Base-by-base conservation (phyloP, 2,888 invertebrate genomes). In the Mermis nigrescens region DNA sequence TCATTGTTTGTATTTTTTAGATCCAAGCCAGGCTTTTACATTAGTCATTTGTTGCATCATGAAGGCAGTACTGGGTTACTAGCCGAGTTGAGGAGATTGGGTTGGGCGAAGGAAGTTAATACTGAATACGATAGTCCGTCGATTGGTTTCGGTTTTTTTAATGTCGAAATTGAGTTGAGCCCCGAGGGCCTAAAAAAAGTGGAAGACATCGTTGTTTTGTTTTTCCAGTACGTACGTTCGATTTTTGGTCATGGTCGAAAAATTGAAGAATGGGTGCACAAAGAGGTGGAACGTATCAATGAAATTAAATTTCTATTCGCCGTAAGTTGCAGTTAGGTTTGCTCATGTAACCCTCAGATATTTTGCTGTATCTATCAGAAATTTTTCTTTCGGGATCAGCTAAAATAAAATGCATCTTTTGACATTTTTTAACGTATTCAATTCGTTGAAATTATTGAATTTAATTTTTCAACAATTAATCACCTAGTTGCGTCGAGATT, bases 21-120 rank as follows among this genome's bases (percentile, higher is more conserved):
- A 54, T 45, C 48, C n/a, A 55, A 57, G 53, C 57, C 54, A 7
- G 55, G n/a, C 24, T n/a, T 54, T 52, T 57, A 92, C 71, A 75
- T 94, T 60, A 83, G 86, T 2, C 88, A 94, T 75, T 77, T 94
- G 64, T 79, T 95, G 66, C 92, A 92, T 0, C 94, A 95, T 72
- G 94, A 95, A 75, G 91, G 92, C 0, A 82, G 86, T 2, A 92
- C 92, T 1, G 91, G 92, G 68, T 77, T 95, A 61, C 77, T 92
- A 61, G 85, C 91, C 0, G 83, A 83, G 53, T 77, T 95, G 48
- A 90, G 89, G 70, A 79, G 80, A 0, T 79, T 80, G 62, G 87
- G 75, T 74, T 94, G 92, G 91, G 87, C 86, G 56, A 92, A 87
- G 73, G 84, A 22, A 4, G 26, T 52, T 12, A n/a, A 52, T 4